Conservation (phyloP, 2,797 vertebrate genomes). For the Fringilla coelebs region DNA sequence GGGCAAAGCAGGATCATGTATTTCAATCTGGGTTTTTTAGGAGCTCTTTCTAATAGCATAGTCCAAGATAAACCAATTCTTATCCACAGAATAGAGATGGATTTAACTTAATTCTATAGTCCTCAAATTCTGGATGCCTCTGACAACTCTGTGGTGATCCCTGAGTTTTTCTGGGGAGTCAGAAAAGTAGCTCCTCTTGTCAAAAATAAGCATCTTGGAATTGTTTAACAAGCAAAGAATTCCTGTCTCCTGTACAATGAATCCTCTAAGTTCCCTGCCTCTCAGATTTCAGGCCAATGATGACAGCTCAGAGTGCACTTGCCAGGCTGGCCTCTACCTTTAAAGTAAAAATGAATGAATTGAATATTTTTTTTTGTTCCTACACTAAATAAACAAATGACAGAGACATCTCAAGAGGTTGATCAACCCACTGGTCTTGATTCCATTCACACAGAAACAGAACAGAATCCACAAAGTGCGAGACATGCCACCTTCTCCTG, state of each 20-base stretch:
- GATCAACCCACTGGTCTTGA: not conserved
- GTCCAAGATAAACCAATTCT: not conserved
- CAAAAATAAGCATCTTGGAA: not conserved
- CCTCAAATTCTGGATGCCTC: not conserved
- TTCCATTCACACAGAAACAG: not conserved
- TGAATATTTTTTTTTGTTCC: not conserved
- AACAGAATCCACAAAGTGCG: not conserved
- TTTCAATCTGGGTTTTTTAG: not conserved
- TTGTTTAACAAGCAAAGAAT: not conserved
- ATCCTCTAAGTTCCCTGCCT: not conserved
- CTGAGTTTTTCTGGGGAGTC: not conserved
- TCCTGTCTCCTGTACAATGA: not conserved
- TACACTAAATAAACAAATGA: not conserved
- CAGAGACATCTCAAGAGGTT: not conserved
- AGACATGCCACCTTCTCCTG: not conserved
- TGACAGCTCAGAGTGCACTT: not conserved
- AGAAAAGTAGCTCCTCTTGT: not conserved
- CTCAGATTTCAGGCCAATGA: not conserved
- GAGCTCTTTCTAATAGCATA: not conserved
- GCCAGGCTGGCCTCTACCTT: not conserved
- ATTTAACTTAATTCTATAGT: not conserved
- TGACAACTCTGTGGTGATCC: not conserved
- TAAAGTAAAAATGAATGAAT: not conserved
- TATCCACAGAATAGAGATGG: not conserved
- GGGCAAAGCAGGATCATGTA: not conserved